Conservation (phyloP, 2,888 invertebrate genomes). For the Ectemnius lituratus region DNA sequence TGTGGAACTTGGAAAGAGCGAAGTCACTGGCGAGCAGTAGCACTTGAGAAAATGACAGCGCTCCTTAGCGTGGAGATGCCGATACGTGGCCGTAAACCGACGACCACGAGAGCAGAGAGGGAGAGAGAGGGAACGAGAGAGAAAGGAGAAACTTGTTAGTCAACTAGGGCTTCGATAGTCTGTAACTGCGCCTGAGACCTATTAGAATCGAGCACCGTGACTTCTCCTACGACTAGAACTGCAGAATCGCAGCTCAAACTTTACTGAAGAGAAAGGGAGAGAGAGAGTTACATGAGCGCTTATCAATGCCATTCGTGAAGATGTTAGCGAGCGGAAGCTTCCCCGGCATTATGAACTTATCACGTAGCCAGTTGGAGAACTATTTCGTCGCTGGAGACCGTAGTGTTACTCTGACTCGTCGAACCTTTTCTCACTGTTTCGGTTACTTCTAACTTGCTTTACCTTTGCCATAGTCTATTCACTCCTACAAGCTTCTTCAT, state of each 20-base stretch:
- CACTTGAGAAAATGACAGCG: conserved; percentile 16
- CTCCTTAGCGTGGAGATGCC: conserved; percentile 17
- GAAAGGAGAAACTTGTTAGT: conserved; percentile 36
- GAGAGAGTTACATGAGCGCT: conserved; percentile 24
- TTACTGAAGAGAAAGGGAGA: conserved; percentile 31
- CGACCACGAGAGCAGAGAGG: too few species aligned
- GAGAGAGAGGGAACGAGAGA: neutral
- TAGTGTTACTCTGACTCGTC: neutral
- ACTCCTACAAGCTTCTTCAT: too few species aligned
- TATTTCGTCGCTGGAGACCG: conserved; percentile 53
- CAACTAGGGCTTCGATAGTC: conserved; percentile 43
- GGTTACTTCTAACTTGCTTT: neutral
- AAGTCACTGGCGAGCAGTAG: too few species aligned
- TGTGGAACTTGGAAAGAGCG: too few species aligned
- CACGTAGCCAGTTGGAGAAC: conserved; percentile 46
- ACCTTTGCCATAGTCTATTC: too few species aligned
- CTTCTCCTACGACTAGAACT: conserved; percentile 32
- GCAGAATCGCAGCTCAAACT: conserved; percentile 48
- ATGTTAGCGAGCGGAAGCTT: neutral
- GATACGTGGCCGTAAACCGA: conserved; percentile 8
- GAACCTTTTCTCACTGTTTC: neutral
- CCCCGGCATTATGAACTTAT: conserved; percentile 54
- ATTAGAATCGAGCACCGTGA: conserved; percentile 50
- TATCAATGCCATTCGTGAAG: conserved; percentile 48
- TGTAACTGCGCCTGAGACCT: conserved; percentile 48